Evolutionary conservation across 2,888 invertebrate genomes (phyloP).

Genomic region (Lepidocyrtoides sp.): DNA sequence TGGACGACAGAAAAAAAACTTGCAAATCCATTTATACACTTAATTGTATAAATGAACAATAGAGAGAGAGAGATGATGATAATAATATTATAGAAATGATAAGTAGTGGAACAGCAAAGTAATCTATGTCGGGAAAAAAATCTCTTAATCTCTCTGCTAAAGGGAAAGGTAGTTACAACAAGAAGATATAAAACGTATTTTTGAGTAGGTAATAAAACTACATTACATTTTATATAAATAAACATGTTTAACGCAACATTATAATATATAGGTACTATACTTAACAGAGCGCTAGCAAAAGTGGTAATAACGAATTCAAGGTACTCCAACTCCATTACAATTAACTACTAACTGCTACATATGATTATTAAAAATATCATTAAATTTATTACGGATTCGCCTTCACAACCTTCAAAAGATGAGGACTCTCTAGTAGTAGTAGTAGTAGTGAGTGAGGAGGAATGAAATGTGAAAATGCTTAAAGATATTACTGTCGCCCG

Average conservation of each 20-base stretch:
- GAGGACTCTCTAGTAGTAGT: neutral
- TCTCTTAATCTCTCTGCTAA: neutral
- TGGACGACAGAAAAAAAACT: neutral
- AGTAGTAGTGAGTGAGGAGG: neutral
- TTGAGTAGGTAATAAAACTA: conserved; percentile 9
- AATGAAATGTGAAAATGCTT: neutral
- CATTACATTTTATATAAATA: neutral
- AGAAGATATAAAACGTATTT: conserved; percentile 9
- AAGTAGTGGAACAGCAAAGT: neutral
- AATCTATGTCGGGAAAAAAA: neutral
- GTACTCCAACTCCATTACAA: conserved; percentile 35
- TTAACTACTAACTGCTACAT: conserved; percentile 37
- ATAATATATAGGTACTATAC: neutral
- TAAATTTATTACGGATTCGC: conserved; percentile 9
- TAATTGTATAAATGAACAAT: neutral
- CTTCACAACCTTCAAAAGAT: conserved; percentile 7
- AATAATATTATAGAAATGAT: neutral
- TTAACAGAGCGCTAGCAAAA: neutral
- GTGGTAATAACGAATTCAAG: conserved; percentile 48
- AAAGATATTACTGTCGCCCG: neutral
- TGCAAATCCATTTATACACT: neutral
- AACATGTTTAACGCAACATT: neutral
- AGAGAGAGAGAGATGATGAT: neutral
- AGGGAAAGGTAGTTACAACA: neutral
- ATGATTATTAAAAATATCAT: conserved; percentile 38